phyloP scores from a whole-genome alignment of 2,113 vertebrate species.

The Cranoglanis bouderius region DNA sequence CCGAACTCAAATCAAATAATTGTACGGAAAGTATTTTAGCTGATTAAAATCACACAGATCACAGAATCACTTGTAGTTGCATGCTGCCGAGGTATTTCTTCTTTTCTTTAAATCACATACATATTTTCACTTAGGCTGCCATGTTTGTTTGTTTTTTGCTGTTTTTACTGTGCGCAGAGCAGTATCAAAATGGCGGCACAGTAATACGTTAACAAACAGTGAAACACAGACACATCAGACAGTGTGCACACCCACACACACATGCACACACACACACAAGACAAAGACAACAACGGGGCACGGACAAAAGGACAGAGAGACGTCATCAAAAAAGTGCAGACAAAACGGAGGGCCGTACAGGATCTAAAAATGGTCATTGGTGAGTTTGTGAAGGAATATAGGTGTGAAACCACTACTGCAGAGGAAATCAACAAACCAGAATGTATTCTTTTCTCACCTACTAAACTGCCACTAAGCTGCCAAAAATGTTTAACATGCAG shows the following conservation, averaged over 20 bases:
- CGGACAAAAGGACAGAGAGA: slow-evolving; percentile 2
- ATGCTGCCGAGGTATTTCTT: slow-evolving; percentile 40
- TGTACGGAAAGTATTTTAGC: slow-evolving; percentile 7
- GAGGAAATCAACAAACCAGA: background rate
- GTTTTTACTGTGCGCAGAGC: slow-evolving; percentile 13
- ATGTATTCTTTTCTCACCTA: background rate
- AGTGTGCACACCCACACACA: slow-evolving; percentile 2
- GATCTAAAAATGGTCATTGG: background rate
- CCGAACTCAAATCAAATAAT: background rate
- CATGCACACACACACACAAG: slow-evolving; percentile 15
- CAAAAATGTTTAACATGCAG: slow-evolving; percentile 11
- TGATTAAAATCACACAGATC: slow-evolving; percentile 23
- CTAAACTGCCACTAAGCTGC: slow-evolving; percentile 7
- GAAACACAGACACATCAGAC: slow-evolving; percentile 6
- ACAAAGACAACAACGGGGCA: slow-evolving; percentile 28
- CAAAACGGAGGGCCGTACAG: background rate
- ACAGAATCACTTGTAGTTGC: slow-evolving; percentile 27
- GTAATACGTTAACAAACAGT: slow-evolving; percentile 28
- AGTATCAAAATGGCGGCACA: slow-evolving; percentile 39
- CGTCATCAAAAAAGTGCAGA: slow-evolving; percentile 17
- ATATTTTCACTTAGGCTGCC: slow-evolving; percentile 16
- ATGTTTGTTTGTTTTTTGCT: slow-evolving; percentile 10
- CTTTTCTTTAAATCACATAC: slow-evolving; percentile 23
- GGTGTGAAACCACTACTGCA: background rate
- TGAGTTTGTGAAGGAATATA: background rate